These are phyloP conservation scores for Cremastobaeus sp. DNA, from an alignment of 2,888 invertebrate genomes.

Conservation along the genomic window DNA sequence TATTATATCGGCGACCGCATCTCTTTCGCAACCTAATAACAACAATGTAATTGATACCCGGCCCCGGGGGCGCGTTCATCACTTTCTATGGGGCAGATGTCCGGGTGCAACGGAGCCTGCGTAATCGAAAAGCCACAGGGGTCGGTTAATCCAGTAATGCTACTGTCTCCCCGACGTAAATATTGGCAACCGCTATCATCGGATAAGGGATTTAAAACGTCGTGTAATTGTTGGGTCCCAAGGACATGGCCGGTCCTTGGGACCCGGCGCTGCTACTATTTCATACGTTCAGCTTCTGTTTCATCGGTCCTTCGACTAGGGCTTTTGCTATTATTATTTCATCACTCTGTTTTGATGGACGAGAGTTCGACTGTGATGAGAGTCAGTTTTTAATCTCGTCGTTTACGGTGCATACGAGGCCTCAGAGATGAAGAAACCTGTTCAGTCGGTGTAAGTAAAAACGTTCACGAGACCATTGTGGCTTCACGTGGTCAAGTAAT, in stretches of 20 bases:
- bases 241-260: not conserved
- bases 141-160: slow-evolving; percentile 75
- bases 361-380: slow-evolving; percentile 12
- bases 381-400: slow-evolving; percentile 34
- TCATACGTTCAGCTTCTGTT: no score
- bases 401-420: no score
- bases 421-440: no score
- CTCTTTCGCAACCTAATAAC: slow-evolving; percentile 71
- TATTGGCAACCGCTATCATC: slow-evolving; percentile 57
- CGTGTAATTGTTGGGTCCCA: slow-evolving; percentile 33
- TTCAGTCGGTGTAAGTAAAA: no score
- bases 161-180: slow-evolving; percentile 64
- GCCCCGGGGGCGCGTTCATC: slow-evolving; percentile 55
- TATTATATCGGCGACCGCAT: slow-evolving; percentile 72
- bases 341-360: slow-evolving; percentile 29
- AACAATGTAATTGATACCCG: slow-evolving; percentile 78
- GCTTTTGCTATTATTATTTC: slow-evolving; percentile 8
- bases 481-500: not conserved
- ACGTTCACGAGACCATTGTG: no score
- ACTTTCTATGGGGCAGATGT: slow-evolving; percentile 63
- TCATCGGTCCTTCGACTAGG: no score
- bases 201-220: slow-evolving; percentile 58
- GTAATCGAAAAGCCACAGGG: slow-evolving; percentile 76
- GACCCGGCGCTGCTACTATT: no score
- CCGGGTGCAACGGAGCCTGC: slow-evolving; percentile 67